Conservation (phyloP, 2,113 vertebrate species). For the Otis tarda region DNA sequence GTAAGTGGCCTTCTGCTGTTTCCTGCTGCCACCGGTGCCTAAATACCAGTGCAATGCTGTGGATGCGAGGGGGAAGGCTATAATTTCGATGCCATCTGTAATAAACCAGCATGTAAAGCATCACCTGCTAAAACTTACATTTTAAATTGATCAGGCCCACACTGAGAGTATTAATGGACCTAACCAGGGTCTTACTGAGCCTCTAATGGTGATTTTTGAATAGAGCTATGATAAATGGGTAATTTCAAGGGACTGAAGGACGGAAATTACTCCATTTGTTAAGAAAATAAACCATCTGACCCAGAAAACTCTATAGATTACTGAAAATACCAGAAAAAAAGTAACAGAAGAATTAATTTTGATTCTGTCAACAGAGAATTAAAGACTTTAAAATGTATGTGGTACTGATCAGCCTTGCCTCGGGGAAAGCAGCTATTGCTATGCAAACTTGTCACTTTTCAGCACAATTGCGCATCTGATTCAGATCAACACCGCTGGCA, state of each 20-base stretch:
- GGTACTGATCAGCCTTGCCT: neutral
- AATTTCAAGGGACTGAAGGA: neutral
- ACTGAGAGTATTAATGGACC: neutral
- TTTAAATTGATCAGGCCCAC: neutral
- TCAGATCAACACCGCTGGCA: neutral
- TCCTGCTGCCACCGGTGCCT: rapidly evolving
- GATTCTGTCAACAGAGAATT: neutral
- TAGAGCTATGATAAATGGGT: neutral
- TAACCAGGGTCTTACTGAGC: neutral
- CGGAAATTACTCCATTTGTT: neutral
- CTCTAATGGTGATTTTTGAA: neutral
- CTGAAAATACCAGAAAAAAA: neutral
- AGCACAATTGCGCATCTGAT: neutral
- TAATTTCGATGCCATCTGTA: neutral
- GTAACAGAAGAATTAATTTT: neutral
- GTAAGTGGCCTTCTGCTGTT: neutral
- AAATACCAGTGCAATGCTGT: neutral
- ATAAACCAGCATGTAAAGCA: neutral
- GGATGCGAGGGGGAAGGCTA: neutral
- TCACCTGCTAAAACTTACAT: neutral
- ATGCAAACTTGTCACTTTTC: neutral
- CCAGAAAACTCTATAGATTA: neutral
- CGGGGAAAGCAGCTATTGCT: neutral
- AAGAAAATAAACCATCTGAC: neutral
- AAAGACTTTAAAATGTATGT: neutral